Evolutionary conservation across 1,140 invertebrate genomes (phyloP), one percentile per base, ranked within the genome.

Genomic region (Drosophila tani): DNA sequence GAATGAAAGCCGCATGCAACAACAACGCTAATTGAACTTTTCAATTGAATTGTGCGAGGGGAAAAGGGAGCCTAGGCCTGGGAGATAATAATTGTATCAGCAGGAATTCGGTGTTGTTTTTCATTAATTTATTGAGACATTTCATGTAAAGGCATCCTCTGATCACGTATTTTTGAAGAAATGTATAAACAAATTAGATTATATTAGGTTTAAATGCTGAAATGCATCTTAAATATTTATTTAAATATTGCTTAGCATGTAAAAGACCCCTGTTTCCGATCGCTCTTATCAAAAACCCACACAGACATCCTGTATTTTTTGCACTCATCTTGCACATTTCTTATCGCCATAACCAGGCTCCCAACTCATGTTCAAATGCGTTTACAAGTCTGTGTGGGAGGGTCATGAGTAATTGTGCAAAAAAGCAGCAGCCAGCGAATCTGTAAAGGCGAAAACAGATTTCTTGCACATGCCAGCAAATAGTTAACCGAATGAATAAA

Each of bases 21-120:
- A 38, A 55, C 53, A 38, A 55, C 53, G 19, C 56, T 56, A 84
- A 81, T 87, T 87, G 85, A 87, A 84, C 81, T 84, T 75, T 67
- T 75, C 68, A 87, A 66, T 88, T 84, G 74, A 78, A 77, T 70
- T 66, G 63, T 50, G 32, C 41, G 32, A 46, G 12, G n/a, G 47
- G 11, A 11, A 19, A 32, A 29, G 40, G 62, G 7, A 11, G 51
- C 32, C 21, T 21, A 11, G 51, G 7, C 14, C 3, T 14, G 27
- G 50, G 29, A 19, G 27, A 15, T 21, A 21, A 9, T 4, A 5
- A 53, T 38, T 12, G 6, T 27, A 46, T 40, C 12, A 29, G 6
- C 14, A 19, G 17, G 3, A 32, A 9, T 17, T 19, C 7, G 0
- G 32, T 24, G 12, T 7, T 5, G 11, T 17, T 19, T 15, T 17